Conservation (phyloP, 2,113 vertebrate genomes). For the Setophaga coronata region DNA sequence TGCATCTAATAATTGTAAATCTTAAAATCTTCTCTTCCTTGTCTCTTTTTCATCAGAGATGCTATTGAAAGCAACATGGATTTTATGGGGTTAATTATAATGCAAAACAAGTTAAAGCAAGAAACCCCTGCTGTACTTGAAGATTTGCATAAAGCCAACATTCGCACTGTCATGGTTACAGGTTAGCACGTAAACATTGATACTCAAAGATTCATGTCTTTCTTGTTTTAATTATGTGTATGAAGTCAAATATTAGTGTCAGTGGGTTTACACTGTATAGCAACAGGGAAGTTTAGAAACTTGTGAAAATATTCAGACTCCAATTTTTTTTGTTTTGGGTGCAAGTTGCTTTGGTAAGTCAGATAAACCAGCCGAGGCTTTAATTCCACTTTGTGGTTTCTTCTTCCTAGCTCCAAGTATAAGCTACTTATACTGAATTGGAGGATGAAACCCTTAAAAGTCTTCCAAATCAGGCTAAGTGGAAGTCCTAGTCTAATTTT, state of each 20-base stretch:
- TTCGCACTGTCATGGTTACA: conserved; percentile 98
- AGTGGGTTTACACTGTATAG: not conserved
- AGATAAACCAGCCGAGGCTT: not conserved
- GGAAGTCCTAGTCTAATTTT: not conserved
- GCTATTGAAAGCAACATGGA: conserved; percentile 93
- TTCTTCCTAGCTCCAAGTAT: not conserved
- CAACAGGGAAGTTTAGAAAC: not conserved
- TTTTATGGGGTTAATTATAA: conserved; percentile 94
- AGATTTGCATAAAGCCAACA: conserved; percentile 88
- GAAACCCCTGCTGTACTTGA: conserved; percentile 91
- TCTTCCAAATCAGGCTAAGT: not conserved
- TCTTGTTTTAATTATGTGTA: not conserved
- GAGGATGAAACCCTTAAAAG: not conserved
- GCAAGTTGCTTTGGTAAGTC: not conserved
- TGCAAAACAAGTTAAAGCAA: conserved; percentile 97
- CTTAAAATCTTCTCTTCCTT: not conserved
- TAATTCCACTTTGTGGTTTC: not conserved
- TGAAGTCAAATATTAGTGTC: not conserved
- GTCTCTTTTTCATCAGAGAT: conserved; percentile 76
- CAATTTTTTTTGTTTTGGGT: not conserved
- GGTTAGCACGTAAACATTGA: conserved; percentile 73
- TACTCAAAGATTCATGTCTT: not conserved
- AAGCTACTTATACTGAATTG: not conserved
- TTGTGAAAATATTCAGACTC: not conserved
- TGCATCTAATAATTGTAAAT: not conserved